Base-by-base conservation (phyloP, 2,888 invertebrate species). In the Ophion ellenae region DNA sequence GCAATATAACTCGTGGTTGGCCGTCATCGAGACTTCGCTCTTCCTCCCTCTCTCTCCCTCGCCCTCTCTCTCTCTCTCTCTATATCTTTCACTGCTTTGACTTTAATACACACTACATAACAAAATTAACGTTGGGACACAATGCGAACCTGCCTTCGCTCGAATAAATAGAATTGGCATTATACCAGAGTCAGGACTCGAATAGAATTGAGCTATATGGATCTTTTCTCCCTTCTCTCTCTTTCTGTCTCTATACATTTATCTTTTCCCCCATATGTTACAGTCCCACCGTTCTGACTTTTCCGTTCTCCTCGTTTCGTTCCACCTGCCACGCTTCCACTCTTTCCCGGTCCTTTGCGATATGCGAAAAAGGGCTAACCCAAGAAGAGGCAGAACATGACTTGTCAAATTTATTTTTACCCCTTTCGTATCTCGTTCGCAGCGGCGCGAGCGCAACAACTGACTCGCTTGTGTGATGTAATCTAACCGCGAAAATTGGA, bases 111-210 rank as follows among this genome's bases (percentile, higher is more conserved):
- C 84, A 88, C 81, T 89, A 89, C 87, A 90, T 90, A 92, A 93
- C 91, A 89, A 90, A 93, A 93, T 93, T 93, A 93, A 92, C 92
- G 88, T 91, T 87, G 90, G 90, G 89, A 78, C 88, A 93, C 92
- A 93, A 93, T 93, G 91, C 91, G 89, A 90, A 91, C 89, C 91
- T 92, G 92, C 92, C 92, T 93, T 93, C 92, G 91, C 92, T 86
- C 89, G 91, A 90, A 90, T 92, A 93, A 93, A 93, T 93, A 93
- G 93, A 93, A 89, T 93, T 93, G 93, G 93, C 93, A 90, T 57
- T 74, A 28, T 83, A 91, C 92, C 93, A 93, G 91, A 90, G 87
- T 88, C 87, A 88, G 89, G 91, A 92, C 91, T 90, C 90, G 91
- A 93, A 93, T 93, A 93, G 93, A 93, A 90, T 91, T 88, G 87